Evolutionary conservation across 2,888 invertebrate genomes (phyloP).

Genomic region (Thalpophila matura): DNA sequence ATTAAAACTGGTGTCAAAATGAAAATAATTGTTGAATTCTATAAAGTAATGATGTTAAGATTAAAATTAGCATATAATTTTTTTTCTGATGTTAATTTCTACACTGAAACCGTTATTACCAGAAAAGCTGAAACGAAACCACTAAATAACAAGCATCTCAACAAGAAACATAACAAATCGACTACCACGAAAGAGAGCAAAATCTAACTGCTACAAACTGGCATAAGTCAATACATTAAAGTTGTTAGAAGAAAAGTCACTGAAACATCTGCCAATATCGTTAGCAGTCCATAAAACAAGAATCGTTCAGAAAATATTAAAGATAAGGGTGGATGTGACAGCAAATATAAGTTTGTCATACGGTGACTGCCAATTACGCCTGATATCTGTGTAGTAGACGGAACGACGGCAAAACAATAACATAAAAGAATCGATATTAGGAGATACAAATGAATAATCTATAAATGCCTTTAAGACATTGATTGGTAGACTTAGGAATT

Average conservation of each 20-base stretch:
- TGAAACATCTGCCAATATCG: constrained; percentile 53
- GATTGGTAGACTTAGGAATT: constrained; percentile 66
- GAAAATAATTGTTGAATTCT: too few species aligned
- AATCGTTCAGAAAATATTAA: constrained; percentile 39
- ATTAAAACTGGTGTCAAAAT: too few species aligned
- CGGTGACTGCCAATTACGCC: constrained; percentile 82
- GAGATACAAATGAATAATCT: constrained; percentile 90
- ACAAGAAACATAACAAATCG: constrained; percentile 36
- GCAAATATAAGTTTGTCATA: constrained; percentile 70
- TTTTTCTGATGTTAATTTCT: too few species aligned
- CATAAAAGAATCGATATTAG: constrained; percentile 87
- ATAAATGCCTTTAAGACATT: constrained; percentile 89
- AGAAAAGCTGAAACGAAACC: neutral
- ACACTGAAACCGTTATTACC: neutral
- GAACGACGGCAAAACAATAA: constrained; percentile 85
- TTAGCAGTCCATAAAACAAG: constrained; percentile 39
- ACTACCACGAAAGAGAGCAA: constrained; percentile 36
- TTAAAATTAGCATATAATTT: too few species aligned
- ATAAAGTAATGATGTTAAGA: too few species aligned
- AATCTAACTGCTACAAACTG: constrained; percentile 50
- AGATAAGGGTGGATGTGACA: constrained; percentile 53
- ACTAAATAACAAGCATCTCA: constrained; percentile 6
- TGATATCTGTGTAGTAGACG: constrained; percentile 80
- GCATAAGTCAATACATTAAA: constrained; percentile 62
- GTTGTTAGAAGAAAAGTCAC: constrained; percentile 58